Evolutionary conservation across 2,888 invertebrate species (phyloP).

Genomic region (Ectemnius continuus): DNA sequence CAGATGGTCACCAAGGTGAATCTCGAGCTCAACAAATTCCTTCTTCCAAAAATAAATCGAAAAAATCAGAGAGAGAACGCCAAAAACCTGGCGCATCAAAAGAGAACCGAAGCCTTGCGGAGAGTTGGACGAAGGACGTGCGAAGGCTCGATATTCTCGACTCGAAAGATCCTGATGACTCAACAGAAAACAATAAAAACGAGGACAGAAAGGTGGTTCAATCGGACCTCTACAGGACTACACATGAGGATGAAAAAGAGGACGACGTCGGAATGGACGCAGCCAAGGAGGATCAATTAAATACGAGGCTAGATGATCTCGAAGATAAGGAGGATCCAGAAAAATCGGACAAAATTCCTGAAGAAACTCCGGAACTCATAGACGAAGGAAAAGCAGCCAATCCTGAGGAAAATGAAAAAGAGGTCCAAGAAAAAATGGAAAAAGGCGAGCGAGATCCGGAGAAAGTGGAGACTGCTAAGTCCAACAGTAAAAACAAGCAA

Average conservation of each 20-base stretch:
- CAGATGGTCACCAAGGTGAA: no score
- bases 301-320: no score
- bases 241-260: constrained; percentile 78
- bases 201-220: constrained; percentile 79
- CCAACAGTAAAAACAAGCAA: no score
- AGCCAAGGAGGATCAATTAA: constrained; percentile 88
- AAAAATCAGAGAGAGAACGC: constrained; percentile 69
- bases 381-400: no score
- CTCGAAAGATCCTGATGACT: constrained; percentile 26
- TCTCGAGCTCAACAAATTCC: no score
- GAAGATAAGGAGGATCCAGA: no score
- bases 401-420: no score
- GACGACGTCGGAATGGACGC: constrained; percentile 88
- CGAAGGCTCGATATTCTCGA: constrained; percentile 82
- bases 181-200: constrained; percentile 59
- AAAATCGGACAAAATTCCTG: no score
- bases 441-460: no score
- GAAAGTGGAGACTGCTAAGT: no score
- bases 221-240: constrained; percentile 78
- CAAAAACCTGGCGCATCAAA: constrained; percentile 88
- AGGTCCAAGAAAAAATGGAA: no score
- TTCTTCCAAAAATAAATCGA: background rate
- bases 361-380: no score
- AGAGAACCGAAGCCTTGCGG: constrained; percentile 85
- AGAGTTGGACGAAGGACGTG: constrained; percentile 80